phyloP scores from a whole-genome alignment of 2,888 invertebrate species.

The Brenthis ino region DNA sequence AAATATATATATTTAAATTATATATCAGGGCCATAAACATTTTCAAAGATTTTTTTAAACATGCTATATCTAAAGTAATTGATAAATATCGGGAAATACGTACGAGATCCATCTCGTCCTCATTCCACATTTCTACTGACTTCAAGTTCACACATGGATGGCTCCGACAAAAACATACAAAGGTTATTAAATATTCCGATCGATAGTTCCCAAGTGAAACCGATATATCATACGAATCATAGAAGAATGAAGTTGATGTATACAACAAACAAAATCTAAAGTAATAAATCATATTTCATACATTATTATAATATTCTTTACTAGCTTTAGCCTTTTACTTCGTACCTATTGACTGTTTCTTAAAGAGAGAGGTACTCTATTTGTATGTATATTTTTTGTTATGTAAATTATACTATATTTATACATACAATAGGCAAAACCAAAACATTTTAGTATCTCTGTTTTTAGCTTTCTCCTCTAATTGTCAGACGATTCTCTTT shows the following conservation, averaged over 20 bases:
- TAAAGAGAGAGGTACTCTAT: not conserved
- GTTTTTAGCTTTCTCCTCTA: no score
- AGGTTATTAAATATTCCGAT: conserved; percentile 17
- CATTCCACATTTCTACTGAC: no score
- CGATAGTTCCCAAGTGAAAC: conserved; percentile 15
- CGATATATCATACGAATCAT: conserved; percentile 17
- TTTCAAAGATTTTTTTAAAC: no score
- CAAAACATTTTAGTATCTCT: no score
- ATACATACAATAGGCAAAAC: no score
- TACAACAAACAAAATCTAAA: not conserved
- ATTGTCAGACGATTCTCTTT: no score
- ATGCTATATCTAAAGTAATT: no score
- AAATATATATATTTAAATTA: no score
- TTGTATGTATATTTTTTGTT: not conserved
- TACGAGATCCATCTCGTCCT: no score
- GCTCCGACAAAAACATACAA: conserved; percentile 5
- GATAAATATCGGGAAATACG: no score
- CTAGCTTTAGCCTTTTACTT: conserved; percentile 4
- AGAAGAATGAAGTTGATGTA: conserved; percentile 7
- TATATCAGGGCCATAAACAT: no score
- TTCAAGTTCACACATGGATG: not conserved
- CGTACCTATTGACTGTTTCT: not conserved
- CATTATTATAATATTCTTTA: not conserved
- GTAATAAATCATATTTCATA: conserved; percentile 9
- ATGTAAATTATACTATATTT: not conserved